Base-by-base conservation (phyloP, 2,888 invertebrate species). In the Automeris io region DNA sequence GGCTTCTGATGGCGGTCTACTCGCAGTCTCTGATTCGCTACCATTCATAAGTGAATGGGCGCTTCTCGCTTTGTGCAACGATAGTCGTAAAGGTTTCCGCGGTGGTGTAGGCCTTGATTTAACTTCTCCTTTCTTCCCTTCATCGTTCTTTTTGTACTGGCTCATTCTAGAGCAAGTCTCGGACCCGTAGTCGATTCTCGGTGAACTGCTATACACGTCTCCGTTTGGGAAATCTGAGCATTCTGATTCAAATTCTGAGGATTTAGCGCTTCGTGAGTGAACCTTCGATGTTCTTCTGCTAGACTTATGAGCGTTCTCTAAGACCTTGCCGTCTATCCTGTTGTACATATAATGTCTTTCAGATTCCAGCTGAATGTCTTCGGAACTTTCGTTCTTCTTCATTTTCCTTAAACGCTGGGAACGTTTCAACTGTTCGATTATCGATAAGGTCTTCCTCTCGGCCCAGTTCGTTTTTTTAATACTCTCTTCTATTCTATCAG, bases 41-140 rank as follows among this genome's bases (percentile, higher is more conserved):
- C 82, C 81, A 55, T 71, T 71, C 33, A 75, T 54, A 12, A 94
- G 89, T 0, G 93, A 93, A 61, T 94, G 94, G 34, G 94, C 88
- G 70, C 95, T 95, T 45, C 93, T 91, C 0, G 95, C 94, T 54
- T 95, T 90, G 64, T 95, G 95, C 35, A 96, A 75, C 0, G 95
- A 95, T 25, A 96, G 77, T 6, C 95, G 88, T 34, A 95, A 72
- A 0, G 95, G 96, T 64, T 96, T 96, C 57, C 95, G 93, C 12
- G 95, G 96, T 3, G 95, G 95, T 8, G 92, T 91, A 0, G 95
- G 95, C 38, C 93, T 85, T 2, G 89, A 82, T 45, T 89, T 89
- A 5, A 61, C 65, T 35, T 89, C 88, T 5, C 58, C 62, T 8
- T 70, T 67, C 35, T 63, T 58, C 29, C 72, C 48, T 1, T 81